Evolutionary conservation across 2,113 vertebrate species (phyloP), one percentile per base, ranked within the genome.

Genomic region (Hiodon tergisus): DNA sequence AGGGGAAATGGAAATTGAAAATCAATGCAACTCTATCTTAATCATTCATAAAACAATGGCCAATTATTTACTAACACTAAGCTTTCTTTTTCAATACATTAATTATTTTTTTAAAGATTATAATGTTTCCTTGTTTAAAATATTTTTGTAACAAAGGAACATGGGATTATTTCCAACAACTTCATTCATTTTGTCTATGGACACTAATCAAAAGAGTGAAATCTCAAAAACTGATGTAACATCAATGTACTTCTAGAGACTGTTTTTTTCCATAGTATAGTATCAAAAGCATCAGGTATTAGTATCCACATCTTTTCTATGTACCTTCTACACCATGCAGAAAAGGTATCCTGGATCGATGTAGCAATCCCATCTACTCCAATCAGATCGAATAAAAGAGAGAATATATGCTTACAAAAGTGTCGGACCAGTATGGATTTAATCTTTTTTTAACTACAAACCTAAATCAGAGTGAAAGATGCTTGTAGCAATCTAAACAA

Each of bases 401-500:
- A 48, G 3, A 17, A 66, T 9, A 66, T 66, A 66, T 46, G 3
- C 63, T 10, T 65, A 11, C 63, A 48, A 48, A 9, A 66, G 31
- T 11, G 31, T 11, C 3, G 31, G 10, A 66, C 2, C 63, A 66
- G 63, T 11, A 6, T 66, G 3, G 47, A 48, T 66, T 47, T 66
- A n/a, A n/a, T n/a, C n/a, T 17, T 7, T 63, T 63, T 63, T 17
- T 63, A 63, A 63, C n/a, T 17, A 8, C 16, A 1, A 7, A 7
- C 63, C 46, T 66, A 66, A 66, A 66, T 66, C 63, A 66, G 31
- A 4, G 31, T 13, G 63, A 16, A 66, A 47, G 31, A 66, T 17
- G 61, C 61, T 63, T 5, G 16, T 16, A 6, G 61, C 61, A 63
- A 63, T 63, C 61, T 63, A 63, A 62, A 63, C 61, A 63, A 16